Conservation (phyloP, 1,140 invertebrate species). For the Phenacoccus solenopsis region DNA sequence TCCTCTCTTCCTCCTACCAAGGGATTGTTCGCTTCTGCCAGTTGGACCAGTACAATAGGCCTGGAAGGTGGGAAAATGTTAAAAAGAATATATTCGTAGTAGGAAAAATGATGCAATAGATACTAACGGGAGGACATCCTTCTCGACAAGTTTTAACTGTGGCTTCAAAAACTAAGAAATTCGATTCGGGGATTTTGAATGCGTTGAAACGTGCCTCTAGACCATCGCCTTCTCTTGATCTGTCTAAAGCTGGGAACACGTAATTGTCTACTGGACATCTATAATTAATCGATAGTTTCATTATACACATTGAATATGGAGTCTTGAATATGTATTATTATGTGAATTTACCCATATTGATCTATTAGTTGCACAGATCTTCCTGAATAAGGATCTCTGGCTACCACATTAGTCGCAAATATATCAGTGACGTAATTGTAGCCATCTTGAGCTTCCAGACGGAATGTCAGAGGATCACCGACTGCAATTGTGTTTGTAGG, state of each 20-base stretch:
- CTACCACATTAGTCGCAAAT: slow-evolving; percentile 86
- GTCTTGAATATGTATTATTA: neutral
- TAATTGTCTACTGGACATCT: slow-evolving; percentile 83
- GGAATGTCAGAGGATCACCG: slow-evolving; percentile 82
- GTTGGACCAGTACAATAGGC: slow-evolving; percentile 62
- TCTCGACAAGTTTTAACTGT: slow-evolving; percentile 77
- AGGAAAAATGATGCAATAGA: slow-evolving; percentile 15
- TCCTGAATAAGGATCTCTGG: slow-evolving; percentile 81
- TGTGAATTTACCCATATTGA: slow-evolving; percentile 56
- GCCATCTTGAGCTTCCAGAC: slow-evolving; percentile 75
- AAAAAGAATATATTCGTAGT: neutral
- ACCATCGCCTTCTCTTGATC: slow-evolving; percentile 69
- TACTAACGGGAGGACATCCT: slow-evolving; percentile 65
- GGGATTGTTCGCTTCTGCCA: slow-evolving; percentile 65
- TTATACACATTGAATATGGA: neutral
- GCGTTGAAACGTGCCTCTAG: slow-evolving; percentile 84
- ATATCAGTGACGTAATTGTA: slow-evolving; percentile 80
- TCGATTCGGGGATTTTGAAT: slow-evolving; percentile 89
- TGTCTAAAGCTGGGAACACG: slow-evolving; percentile 80
- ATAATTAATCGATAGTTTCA: slow-evolving; percentile 20
- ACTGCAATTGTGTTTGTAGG: slow-evolving; percentile 87
- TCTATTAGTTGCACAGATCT: slow-evolving; percentile 80
- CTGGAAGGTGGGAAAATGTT: slow-evolving; percentile 29
- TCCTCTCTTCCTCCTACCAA: slow-evolving; percentile 51
- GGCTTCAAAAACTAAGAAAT: slow-evolving; percentile 85